A percentile compares a stretch with the other conserved stretches of the same genome.
Evolutionary conservation across 2,888 invertebrate genomes (phyloP).

Genomic region (Marronus borbonicus): DNA sequence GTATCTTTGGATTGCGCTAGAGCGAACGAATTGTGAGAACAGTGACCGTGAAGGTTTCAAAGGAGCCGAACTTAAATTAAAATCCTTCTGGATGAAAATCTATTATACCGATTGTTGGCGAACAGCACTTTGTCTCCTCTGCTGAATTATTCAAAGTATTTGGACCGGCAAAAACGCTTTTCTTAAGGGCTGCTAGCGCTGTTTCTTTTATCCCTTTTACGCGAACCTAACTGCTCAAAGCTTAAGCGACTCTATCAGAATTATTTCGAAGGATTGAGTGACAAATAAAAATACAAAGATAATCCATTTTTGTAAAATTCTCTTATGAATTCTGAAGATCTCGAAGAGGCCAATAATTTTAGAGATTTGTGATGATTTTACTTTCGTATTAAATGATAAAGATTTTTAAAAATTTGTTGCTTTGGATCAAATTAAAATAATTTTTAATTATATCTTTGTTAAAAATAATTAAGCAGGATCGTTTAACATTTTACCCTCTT

Average conservation of each 20-base stretch:
- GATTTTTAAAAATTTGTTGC: no score
- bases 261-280: background rate
- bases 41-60: conserved; percentile 37
- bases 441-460: no score
- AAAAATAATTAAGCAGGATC: no score
- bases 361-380: no score
- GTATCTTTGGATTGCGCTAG: conserved; percentile 4
- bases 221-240: conserved; percentile 9
- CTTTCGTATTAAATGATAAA: no score
- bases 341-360: background rate
- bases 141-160: conserved; percentile 37
- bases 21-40: conserved; percentile 19
- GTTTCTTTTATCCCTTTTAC: conserved; percentile 6
- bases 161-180: conserved; percentile 28
- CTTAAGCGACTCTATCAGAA: background rate
- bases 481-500: no score
- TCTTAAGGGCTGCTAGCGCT: background rate
- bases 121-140: conserved; percentile 22
- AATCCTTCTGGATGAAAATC: conserved; percentile 38
- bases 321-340: background rate
- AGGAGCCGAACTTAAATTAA: conserved; percentile 38
- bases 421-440: no score
- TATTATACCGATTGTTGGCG: conserved; percentile 36
- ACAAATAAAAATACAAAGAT: background rate
- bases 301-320: no score